Evolutionary conservation across 2,888 invertebrate genomes (phyloP).

Genomic region (Cephus pygmeus): DNA sequence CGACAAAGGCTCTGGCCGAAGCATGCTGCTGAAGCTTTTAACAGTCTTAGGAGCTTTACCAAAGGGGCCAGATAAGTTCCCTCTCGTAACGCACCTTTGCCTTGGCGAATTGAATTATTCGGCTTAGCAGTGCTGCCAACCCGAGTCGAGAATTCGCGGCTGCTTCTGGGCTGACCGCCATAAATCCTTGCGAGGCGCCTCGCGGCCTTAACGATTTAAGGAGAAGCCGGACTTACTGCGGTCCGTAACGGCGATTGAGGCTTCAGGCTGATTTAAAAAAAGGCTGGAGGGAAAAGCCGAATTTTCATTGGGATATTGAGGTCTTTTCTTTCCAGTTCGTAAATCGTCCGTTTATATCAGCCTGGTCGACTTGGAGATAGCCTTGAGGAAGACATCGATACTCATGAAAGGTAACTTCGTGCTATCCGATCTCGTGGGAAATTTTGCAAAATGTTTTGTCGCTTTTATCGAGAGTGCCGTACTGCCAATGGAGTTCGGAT

Average conservation of each 20-base stretch:
- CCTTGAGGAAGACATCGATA: background rate
- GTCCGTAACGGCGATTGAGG: background rate
- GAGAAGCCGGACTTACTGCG: background rate
- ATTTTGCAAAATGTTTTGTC: background rate
- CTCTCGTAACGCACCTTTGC: background rate
- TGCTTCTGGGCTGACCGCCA: background rate
- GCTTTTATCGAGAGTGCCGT: background rate
- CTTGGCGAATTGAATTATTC: background rate
- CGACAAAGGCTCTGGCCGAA: background rate
- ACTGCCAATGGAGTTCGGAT: background rate
- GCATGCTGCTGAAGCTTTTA: background rate
- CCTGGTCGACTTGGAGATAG: background rate
- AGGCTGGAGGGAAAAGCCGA: background rate
- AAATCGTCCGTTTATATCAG: background rate
- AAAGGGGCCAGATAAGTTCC: background rate
- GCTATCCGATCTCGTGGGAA: background rate
- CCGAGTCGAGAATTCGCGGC: background rate
- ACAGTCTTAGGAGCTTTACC: background rate
- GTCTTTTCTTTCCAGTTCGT: background rate
- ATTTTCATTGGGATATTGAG: background rate
- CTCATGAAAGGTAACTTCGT: background rate
- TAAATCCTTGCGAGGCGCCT: background rate
- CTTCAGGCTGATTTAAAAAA: background rate
- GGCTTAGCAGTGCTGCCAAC: background rate
- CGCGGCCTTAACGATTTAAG: background rate